Percentiles rank a stretch among this genome's conserved stretches.
Evolutionary conservation across 64 coral and sea anemone genomes (phyloP).

Genomic region (Hydrozoanthus tunicans): DNA sequence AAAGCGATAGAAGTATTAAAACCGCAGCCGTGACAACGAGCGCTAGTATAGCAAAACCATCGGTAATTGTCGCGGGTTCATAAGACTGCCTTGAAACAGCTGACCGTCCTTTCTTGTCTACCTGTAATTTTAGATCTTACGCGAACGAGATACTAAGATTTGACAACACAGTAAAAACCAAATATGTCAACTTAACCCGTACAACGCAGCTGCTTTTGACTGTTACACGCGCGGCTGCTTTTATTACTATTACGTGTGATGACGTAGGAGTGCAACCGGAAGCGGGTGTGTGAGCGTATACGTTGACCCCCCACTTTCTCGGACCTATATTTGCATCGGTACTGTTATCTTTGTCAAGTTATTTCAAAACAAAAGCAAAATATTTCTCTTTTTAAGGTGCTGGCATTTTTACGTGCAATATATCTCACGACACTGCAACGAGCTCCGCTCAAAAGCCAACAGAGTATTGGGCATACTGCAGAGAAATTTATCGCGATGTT

Average conservation of each 20-base stretch:
- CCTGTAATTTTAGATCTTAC: not conserved
- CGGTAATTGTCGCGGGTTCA: not conserved
- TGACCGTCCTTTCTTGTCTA: not conserved
- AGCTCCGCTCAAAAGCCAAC: too few relatives aligned
- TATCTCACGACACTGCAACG: too few relatives aligned
- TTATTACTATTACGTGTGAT: not conserved
- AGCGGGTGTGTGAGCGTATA: not conserved
- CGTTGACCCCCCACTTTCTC: not conserved
- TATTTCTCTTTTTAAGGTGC: too few relatives aligned
- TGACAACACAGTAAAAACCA: not conserved
- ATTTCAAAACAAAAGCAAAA: too few relatives aligned
- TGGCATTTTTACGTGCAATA: too few relatives aligned
- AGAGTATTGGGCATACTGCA: too few relatives aligned
- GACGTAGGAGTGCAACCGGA: not conserved
- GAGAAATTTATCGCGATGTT: too few relatives aligned
- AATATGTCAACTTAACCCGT: not conserved
- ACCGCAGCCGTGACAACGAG: constrained; percentile 28
- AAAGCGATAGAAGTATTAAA: too few relatives aligned
- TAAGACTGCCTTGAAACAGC: not conserved
- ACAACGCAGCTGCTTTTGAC: not conserved
- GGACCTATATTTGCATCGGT: too few relatives aligned
- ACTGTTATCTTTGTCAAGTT: too few relatives aligned
- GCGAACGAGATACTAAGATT: not conserved
- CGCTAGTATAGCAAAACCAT: not conserved
- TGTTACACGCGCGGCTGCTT: not conserved